phyloP scores from a whole-genome alignment of 2,797 vertebrate genomes.

The Luscinia luscinia region DNA sequence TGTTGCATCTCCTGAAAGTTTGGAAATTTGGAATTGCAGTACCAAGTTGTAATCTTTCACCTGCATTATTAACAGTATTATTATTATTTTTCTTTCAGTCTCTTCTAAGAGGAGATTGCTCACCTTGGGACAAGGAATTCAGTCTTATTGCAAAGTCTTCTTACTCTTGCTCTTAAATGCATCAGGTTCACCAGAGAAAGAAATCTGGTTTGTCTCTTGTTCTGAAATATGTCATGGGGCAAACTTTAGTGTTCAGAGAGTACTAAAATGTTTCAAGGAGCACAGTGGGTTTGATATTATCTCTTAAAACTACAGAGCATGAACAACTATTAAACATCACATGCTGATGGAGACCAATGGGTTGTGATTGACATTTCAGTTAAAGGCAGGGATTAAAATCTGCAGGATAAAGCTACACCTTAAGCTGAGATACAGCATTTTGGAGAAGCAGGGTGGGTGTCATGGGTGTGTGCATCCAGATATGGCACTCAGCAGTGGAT shows the following conservation, averaged over 20 bases:
- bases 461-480: not conserved
- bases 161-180: not conserved
- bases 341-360: not conserved
- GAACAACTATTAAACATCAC: fast-evolving
- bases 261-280: not conserved
- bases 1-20: not conserved
- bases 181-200: not conserved
- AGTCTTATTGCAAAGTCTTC: not conserved
- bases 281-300: not conserved
- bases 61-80: not conserved
- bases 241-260: not conserved
- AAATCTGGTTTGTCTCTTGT: not conserved
- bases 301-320: not conserved
- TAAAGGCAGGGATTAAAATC: not conserved
- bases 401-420: not conserved
- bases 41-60: not conserved
- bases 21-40: not conserved
- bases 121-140: not conserved
- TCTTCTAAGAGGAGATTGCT: not conserved
- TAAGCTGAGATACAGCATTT: not conserved
- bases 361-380: not conserved
- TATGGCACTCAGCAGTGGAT: not conserved
- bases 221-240: not conserved
- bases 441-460: not conserved
- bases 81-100: not conserved